Conservation (phyloP, 2,113 vertebrate species). For the Brienomyrus brachyistius region DNA sequence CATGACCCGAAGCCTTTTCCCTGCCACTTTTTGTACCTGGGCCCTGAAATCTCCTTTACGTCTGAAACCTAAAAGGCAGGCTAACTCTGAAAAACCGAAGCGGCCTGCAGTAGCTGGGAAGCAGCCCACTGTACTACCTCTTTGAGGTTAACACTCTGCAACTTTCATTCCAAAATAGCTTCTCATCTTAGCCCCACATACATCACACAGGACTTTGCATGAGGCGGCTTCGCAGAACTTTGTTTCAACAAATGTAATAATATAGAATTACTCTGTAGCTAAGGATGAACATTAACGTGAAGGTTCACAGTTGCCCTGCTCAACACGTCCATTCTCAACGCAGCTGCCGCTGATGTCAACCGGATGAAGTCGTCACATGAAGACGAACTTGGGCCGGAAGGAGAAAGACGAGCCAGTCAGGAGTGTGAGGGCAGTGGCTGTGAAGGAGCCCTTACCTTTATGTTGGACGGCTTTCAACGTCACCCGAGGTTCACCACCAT, state of each 20-base stretch:
- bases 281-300: not conserved
- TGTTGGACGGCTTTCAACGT: conserved; percentile 58
- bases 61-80: not conserved
- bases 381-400: not conserved
- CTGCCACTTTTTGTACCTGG: not conserved
- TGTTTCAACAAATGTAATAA: not conserved
- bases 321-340: not conserved
- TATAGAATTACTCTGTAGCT: not conserved
- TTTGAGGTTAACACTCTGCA: not conserved
- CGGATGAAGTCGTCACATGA: not conserved
- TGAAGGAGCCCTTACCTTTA: conserved; percentile 37
- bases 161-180: not conserved
- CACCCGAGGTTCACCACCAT: conserved; percentile 53
- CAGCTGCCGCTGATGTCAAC: not conserved
- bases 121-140: not conserved
- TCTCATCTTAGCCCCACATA: not conserved
- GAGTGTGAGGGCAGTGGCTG: not conserved
- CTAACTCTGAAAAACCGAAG: not conserved
- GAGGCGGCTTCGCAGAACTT: not conserved
- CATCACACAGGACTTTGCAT: not conserved
- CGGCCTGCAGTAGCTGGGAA: not conserved
- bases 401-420: not conserved
- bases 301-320: not conserved
- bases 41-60: not conserved
- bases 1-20: not conserved